Evolutionary conservation across 2,113 vertebrate genomes (phyloP).

Genomic region (Aleadryas rufinucha): DNA sequence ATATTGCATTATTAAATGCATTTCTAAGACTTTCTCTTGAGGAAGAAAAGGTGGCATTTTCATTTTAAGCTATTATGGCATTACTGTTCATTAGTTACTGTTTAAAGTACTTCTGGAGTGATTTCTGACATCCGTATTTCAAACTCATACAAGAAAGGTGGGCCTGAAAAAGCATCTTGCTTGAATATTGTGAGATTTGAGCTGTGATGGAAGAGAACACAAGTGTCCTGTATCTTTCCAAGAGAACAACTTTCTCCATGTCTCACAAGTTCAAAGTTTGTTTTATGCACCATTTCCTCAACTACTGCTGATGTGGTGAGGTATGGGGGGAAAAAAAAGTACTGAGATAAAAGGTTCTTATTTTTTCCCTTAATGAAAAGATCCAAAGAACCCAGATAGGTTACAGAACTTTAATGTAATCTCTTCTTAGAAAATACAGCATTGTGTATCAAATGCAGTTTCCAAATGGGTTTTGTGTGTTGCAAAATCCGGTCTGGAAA

Average conservation of each 20-base stretch:
- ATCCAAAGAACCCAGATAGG: neutral
- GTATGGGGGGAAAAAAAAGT: neutral
- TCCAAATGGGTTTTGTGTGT: neutral
- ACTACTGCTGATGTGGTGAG: neutral
- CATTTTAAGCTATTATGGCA: neutral
- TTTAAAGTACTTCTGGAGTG: neutral
- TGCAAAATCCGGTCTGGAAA: neutral
- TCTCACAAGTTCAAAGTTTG: neutral
- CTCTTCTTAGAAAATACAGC: neutral
- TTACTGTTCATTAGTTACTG: neutral
- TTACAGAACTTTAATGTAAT: neutral
- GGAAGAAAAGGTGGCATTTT: neutral
- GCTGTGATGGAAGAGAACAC: neutral
- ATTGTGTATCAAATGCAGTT: neutral
- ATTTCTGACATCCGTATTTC: neutral
- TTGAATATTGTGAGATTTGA: neutral
- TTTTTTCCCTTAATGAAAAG: neutral
- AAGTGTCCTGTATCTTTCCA: neutral
- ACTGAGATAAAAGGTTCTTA: neutral
- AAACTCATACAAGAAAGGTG: neutral
- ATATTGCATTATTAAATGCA: neutral
- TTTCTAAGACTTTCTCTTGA: neutral
- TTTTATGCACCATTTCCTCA: neutral
- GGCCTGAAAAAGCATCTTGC: neutral
- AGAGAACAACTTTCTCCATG: neutral